phyloP scores from a whole-genome alignment of 2,888 invertebrate genomes.

The Cheilosia pagana region DNA sequence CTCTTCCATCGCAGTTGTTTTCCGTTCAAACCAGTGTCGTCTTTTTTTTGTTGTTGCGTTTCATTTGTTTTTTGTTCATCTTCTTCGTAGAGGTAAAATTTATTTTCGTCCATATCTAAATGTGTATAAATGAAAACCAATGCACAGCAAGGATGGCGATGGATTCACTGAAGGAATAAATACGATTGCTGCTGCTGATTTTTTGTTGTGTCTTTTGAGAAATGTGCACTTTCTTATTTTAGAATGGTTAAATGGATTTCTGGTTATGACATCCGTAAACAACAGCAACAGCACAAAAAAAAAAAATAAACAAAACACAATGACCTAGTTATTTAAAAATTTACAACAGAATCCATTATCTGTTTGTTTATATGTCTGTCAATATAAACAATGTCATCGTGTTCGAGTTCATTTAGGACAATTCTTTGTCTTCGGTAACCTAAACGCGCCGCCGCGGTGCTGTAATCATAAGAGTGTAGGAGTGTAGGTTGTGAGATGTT shows the following conservation, averaged over 20 bases:
- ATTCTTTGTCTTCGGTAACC: not conserved
- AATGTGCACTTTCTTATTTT: conserved; percentile 40
- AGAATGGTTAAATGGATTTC: conserved; percentile 32
- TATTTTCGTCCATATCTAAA: conserved; percentile 44
- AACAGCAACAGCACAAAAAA: conserved; percentile 12
- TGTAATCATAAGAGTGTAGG: not conserved
- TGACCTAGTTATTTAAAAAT: conserved; percentile 54
- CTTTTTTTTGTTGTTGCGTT: conserved; percentile 7
- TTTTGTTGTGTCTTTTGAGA: not conserved
- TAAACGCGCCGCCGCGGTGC: not conserved
- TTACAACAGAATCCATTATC: conserved; percentile 45
- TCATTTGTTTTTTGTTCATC: conserved; percentile 5
- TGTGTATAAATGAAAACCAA: conserved; percentile 41
- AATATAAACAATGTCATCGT: not conserved
- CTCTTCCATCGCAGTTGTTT: conserved; percentile 36
- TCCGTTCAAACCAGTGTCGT: not conserved
- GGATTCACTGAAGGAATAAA: conserved; percentile 2
- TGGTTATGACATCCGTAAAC: conserved; percentile 51
- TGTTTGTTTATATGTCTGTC: conserved; percentile 3
- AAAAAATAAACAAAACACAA: conserved; percentile 41
- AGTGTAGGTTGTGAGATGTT: not conserved
- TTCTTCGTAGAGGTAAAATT: conserved; percentile 25
- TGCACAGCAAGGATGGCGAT: conserved; percentile 27
- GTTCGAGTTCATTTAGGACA: conserved; percentile 10
- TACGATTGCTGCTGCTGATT: conserved; percentile 6